Evolutionary conservation across 2,113 vertebrate genomes (phyloP).

Genomic region (Pterocles orientalis): DNA sequence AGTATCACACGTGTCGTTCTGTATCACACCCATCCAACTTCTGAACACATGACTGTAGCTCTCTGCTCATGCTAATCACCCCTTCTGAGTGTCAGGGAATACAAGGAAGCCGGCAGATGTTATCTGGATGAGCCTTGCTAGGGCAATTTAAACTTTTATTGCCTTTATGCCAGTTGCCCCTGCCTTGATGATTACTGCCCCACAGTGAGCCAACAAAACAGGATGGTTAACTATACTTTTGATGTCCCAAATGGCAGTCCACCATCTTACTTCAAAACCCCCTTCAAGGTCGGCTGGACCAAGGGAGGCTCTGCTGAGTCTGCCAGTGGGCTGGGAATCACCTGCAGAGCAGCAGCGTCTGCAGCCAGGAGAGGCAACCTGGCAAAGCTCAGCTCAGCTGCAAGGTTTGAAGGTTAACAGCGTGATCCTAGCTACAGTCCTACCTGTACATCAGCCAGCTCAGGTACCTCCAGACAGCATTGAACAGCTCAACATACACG

Average conservation of each 20-base stretch:
- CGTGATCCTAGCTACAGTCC: not conserved
- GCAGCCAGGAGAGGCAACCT: not conserved
- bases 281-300: not conserved
- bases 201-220: not conserved
- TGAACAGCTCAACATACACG: rapidly evolving
- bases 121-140: not conserved
- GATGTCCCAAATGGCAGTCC: not conserved
- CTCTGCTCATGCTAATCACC: not conserved
- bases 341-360: rapidly evolving
- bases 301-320: not conserved
- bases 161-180: not conserved
- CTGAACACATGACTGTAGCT: not conserved
- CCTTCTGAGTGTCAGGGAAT: not conserved
- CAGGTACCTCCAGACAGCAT: not conserved
- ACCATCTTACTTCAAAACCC: not conserved
- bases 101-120: not conserved
- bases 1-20: not conserved
- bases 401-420: not conserved
- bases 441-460: not conserved
- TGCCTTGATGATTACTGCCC: not conserved
- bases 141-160: not conserved
- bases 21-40: not conserved
- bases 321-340: not conserved
- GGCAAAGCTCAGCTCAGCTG: not conserved
- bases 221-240: not conserved